Base-by-base conservation (phyloP, 2,113 vertebrate genomes). In the Prietella phreatophila region DNA sequence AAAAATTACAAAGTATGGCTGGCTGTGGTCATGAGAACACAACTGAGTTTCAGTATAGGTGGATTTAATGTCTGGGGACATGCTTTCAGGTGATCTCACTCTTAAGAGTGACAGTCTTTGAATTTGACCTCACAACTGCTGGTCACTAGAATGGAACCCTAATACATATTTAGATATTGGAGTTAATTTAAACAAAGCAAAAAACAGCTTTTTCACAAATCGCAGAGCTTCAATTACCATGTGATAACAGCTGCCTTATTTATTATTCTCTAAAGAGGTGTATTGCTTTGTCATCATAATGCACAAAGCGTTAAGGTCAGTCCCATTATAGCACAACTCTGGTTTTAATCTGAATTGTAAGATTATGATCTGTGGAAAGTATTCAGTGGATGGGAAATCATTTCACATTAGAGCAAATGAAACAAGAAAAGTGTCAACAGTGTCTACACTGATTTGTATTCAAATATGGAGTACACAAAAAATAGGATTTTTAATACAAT, bases 361-460 rank as follows among this genome's bases (percentile, higher is more conserved):
- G 84, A 88, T 86, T 83, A 42, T 50, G 20, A 86, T 86, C 69
- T 84, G 10, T 73, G 71, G 22, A 60, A 63, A 85, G 82, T 39
- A 71, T 80, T 86, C 33, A 76, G 78, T 56, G 6, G 60, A 76
- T 39, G 47, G 79, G 25, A 81, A 53, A 27, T 56, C 50, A 86
- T 86, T 86, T 76, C 30, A 8, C 55, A 61, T 63, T 63, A 60
- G 5, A 85, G 47, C 53, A 89, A 75, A 88, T 73, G 67, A n/a
- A 84, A 75, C 36, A 73, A 84, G 33, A 80, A 85, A 87, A 88
- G 84, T 85, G 87, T 90, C 86, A 90, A 81, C 83, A 87, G 42
- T 20, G 50, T 88, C 27, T 47, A 47, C 58, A 88, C 90, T 91
- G 86, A 94, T 94, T 91, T 91, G 88, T 89, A 92, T 93, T 93